Evolutionary conservation across 35 echinoderm and acorn worm genomes (phyloP).

Genomic region (Ophiothrix spiculata): DNA sequence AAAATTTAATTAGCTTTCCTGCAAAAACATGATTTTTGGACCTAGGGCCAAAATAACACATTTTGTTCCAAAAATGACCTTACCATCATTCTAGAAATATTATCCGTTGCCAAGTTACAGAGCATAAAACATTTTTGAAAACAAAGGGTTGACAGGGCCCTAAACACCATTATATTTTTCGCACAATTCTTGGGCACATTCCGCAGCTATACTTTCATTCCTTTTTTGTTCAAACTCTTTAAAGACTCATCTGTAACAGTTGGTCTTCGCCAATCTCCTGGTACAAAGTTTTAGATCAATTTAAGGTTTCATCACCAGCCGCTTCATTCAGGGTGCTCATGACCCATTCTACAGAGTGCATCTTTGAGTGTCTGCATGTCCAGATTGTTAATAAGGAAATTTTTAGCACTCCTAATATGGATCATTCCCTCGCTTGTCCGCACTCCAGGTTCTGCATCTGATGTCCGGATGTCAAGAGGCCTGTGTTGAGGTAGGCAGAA

Average conservation of each 20-base stretch:
- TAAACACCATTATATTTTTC: background rate
- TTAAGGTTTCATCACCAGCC: background rate
- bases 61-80: no score
- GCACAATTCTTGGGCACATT: background rate
- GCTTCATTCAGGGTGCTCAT: background rate
- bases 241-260: background rate
- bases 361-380: background rate
- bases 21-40: no score
- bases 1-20: no score
- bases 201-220: background rate
- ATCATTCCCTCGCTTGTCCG: background rate
- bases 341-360: background rate
- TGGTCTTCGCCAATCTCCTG: background rate
- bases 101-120: no score
- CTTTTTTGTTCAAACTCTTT: background rate
- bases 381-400: background rate
- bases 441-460: background rate
- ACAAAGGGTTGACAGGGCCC: no score
- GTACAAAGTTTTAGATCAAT: background rate
- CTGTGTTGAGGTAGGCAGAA: background rate
- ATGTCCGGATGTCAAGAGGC: background rate
- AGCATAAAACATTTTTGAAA: no score
- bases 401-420: background rate
- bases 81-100: no score
- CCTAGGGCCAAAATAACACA: no score